Conservation (phyloP, 1,140 invertebrate genomes). For the Psilanteris sp. region DNA sequence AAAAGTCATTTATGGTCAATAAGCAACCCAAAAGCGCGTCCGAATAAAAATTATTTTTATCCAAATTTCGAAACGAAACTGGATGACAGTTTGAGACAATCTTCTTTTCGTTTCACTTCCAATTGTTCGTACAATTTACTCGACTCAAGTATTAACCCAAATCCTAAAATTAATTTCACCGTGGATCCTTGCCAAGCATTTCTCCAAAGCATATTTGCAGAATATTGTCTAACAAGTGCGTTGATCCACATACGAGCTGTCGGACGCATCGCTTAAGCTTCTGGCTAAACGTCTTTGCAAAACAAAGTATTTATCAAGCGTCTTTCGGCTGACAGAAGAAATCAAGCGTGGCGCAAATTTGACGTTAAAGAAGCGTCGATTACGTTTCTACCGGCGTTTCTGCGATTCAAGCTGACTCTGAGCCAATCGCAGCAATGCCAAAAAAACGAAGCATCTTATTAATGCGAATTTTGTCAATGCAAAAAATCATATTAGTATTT, state of each 20-base stretch:
- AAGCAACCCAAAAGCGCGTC: neutral
- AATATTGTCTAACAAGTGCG: conserved; percentile 66
- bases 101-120: conserved; percentile 14
- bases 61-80: neutral
- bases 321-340: neutral
- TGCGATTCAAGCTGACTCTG: too few relatives aligned
- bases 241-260: conserved; percentile 62
- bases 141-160: conserved; percentile 63
- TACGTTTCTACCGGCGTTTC: too few relatives aligned
- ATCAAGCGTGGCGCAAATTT: neutral
- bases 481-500: too few relatives aligned
- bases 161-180: conserved; percentile 68
- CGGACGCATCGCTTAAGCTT: conserved; percentile 15
- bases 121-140: conserved; percentile 60
- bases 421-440: too few relatives aligned
- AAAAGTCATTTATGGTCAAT: conserved; percentile 45
- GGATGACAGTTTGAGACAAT: neutral
- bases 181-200: conserved; percentile 65
- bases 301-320: conserved; percentile 26
- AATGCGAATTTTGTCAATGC: too few relatives aligned
- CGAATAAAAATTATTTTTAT: conserved; percentile 11
- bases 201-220: conserved; percentile 63
- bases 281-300: neutral
- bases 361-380: too few relatives aligned
- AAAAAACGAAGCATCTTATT: too few relatives aligned